These are phyloP conservation scores for Amphiprion ocellaris DNA, from an alignment of 2,113 vertebrate genomes.

Conservation along the genomic window DNA sequence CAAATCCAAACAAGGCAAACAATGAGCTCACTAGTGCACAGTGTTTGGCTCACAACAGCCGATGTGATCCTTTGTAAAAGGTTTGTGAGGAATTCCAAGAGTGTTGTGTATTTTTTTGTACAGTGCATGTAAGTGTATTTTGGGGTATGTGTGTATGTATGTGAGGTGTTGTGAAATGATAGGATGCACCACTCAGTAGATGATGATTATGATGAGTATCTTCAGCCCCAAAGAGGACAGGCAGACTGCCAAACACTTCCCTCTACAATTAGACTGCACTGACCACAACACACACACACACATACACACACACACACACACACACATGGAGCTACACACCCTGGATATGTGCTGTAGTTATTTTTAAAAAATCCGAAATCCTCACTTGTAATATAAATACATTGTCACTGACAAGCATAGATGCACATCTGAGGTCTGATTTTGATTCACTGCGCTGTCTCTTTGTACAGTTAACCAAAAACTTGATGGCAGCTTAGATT, in stretches of 20 bases:
- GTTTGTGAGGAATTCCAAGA: background rate
- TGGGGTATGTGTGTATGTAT: constrained; percentile 16
- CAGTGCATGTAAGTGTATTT: constrained; percentile 7
- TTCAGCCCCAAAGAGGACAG: constrained; percentile 39
- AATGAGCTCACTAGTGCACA: constrained; percentile 10
- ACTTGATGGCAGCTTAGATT: background rate
- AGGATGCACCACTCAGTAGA: constrained; percentile 52
- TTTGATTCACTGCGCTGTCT: background rate
- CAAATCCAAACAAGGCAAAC: constrained; percentile 13
- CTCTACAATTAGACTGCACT: constrained; percentile 60
- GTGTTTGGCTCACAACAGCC: background rate
- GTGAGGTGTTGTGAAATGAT: constrained; percentile 57
- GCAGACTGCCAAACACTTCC: constrained; percentile 49
- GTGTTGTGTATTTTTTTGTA: background rate
- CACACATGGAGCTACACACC: background rate
- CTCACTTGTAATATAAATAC: constrained; percentile 23
- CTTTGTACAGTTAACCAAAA: background rate
- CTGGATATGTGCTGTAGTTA: constrained; percentile 6
- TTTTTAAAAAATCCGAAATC: constrained; percentile 13
- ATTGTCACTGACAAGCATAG: constrained; percentile 1
- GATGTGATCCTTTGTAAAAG: constrained; percentile 17
- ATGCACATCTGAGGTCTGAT: background rate
- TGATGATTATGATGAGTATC: constrained; percentile 56
- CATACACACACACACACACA: constrained; percentile 20
- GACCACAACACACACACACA: constrained; percentile 53